Evolutionary conservation across 2,113 vertebrate genomes (phyloP).

Genomic region (Hylia prasina): DNA sequence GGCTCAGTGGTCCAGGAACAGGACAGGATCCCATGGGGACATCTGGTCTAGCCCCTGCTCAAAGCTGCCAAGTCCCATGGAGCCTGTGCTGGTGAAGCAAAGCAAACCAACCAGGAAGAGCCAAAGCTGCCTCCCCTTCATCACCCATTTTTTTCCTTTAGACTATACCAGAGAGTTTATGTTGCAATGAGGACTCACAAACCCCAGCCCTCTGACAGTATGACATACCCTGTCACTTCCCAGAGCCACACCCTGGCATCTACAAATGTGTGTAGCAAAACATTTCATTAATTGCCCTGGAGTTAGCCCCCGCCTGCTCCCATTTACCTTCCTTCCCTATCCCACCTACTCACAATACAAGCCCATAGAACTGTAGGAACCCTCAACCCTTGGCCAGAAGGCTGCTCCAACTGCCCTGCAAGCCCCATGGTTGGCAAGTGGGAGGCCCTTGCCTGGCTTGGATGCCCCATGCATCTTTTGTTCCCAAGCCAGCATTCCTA

Average conservation of each 20-base stretch:
- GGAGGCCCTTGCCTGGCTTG: not conserved
- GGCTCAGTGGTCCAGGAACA: not conserved
- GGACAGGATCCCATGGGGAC: not conserved
- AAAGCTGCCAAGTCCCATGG: not conserved
- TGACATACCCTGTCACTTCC: not conserved
- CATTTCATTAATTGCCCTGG: not conserved
- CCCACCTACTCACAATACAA: not conserved
- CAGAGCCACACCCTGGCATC: not conserved
- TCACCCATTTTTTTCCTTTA: not conserved
- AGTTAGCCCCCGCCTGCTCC: not conserved
- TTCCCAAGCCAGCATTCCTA: not conserved
- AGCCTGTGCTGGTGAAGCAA: not conserved
- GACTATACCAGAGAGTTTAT: not conserved
- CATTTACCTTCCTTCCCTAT: not conserved
- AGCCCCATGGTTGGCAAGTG: rapidly evolving
- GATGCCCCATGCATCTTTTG: rapidly evolving
- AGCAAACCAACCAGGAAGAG: not conserved
- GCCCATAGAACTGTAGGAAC: not conserved
- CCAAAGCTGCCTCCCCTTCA: not conserved
- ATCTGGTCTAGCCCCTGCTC: not conserved
- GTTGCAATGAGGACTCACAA: not conserved
- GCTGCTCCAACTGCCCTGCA: not conserved
- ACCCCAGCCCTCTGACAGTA: not conserved
- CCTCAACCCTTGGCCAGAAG: not conserved
- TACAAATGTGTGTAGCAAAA: not conserved